phyloP scores from a whole-genome alignment of 92 coral and sea anemone species.

The Actinernus sp. region DNA sequence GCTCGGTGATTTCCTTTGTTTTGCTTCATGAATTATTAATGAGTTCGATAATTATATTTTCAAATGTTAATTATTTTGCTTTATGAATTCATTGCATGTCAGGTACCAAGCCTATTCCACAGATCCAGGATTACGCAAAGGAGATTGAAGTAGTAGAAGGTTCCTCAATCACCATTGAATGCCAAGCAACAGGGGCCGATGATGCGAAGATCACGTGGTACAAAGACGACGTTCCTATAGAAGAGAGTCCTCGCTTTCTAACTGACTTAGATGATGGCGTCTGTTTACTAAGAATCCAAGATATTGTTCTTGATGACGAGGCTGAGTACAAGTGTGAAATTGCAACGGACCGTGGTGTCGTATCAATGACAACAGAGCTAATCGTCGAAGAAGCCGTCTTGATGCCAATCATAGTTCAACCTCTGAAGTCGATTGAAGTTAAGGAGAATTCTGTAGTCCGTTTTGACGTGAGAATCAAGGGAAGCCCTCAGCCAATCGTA shows the following conservation, averaged over 20 bases:
- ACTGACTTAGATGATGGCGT: constrained; percentile 69
- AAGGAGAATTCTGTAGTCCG: constrained; percentile 70
- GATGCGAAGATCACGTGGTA: constrained; percentile 78
- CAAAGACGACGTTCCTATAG: constrained; percentile 80
- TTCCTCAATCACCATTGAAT: constrained; percentile 73
- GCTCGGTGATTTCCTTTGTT: too few species aligned
- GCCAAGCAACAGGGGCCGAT: constrained; percentile 67
- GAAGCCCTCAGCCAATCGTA: constrained; percentile 84
- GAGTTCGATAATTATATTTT: too few species aligned
- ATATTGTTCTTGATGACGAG: constrained; percentile 83
- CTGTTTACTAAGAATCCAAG: constrained; percentile 68
- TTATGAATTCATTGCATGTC: neutral
- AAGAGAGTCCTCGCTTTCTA: constrained; percentile 69
- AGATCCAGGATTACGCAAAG: constrained; percentile 62
- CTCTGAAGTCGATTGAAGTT: constrained; percentile 69
- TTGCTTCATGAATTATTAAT: too few species aligned
- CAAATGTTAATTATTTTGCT: too few species aligned
- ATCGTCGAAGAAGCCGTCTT: constrained; percentile 59
- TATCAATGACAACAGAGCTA: constrained; percentile 61
- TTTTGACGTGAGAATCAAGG: constrained; percentile 79
- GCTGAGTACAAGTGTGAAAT: constrained; percentile 83
- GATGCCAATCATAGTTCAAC: constrained; percentile 72
- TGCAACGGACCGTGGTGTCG: constrained; percentile 66
- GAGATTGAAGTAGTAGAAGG: constrained; percentile 94
- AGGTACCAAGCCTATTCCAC: constrained; percentile 29